Evolutionary conservation across 1,140 invertebrate species (phyloP).

Genomic region (Brachionus sp.): DNA sequence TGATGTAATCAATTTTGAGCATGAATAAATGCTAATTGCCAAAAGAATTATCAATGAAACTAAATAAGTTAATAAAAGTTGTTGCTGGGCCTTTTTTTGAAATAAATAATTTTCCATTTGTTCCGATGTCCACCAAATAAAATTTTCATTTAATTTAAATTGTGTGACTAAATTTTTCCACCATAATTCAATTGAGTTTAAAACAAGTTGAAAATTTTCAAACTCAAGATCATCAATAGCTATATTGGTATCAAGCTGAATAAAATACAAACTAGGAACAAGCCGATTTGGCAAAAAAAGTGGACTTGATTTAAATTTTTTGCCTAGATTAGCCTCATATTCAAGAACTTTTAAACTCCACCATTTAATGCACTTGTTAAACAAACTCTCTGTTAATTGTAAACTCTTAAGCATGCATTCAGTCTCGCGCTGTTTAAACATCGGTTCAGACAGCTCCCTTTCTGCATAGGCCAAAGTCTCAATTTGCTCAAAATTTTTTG

Average conservation of each 20-base stretch:
- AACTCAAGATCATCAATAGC: background rate
- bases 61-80: background rate
- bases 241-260: background rate
- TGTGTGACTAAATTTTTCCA: background rate
- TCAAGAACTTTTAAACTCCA: conserved; percentile 14
- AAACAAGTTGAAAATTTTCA: background rate
- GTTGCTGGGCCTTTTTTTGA: conserved; percentile 13
- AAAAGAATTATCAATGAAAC: background rate
- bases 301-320: background rate
- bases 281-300: background rate
- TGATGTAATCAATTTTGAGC: background rate
- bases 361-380: conserved; percentile 18
- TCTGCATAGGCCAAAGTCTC: background rate
- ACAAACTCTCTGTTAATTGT: background rate
- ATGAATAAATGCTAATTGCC: conserved; percentile 9
- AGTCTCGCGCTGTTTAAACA: background rate
- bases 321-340: background rate
- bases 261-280: background rate
- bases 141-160: conserved; percentile 17
- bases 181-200: conserved; percentile 9
- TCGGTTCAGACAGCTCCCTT: background rate
- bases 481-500: background rate
- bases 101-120: conserved; percentile 38
- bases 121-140: conserved; percentile 10
- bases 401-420: background rate